These are phyloP conservation scores for Centropyge bicolor DNA, from an alignment of 2,797 vertebrate species.

Conservation along the genomic window DNA sequence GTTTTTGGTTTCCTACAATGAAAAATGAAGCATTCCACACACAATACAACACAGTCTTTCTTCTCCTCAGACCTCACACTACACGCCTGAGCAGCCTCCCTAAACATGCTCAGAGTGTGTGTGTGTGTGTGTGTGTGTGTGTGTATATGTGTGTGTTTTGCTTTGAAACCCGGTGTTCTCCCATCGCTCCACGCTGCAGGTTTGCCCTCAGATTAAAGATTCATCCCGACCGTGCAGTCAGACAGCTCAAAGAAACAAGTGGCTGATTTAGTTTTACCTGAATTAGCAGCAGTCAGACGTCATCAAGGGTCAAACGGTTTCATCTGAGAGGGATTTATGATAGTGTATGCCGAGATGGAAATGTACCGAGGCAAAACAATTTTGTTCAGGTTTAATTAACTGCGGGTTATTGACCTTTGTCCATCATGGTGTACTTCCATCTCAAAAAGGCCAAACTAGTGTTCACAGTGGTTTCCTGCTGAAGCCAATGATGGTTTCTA, in stretches of 20 bases:
- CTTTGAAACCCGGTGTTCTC: slow-evolving; percentile 26
- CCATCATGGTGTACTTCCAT: not conserved
- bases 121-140: slow-evolving; percentile 35
- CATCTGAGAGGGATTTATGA: no score
- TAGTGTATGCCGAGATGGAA: not conserved
- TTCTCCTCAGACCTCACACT: slow-evolving; percentile 53
- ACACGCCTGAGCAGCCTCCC: slow-evolving; percentile 49
- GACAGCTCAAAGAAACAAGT: slow-evolving; percentile 24
- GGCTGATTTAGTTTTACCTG: slow-evolving; percentile 1
- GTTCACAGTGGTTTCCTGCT: not conserved
- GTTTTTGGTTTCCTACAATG: slow-evolving; percentile 35
- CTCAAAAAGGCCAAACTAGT: not conserved
- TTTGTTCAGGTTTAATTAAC: not conserved
- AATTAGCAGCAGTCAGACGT: slow-evolving; percentile 21
- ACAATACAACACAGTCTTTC: slow-evolving; percentile 46
- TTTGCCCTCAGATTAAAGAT: slow-evolving; percentile 55
- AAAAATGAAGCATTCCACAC: slow-evolving; percentile 52
- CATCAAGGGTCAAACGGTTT: not conserved
- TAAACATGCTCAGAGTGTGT: not conserved
- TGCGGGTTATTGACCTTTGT: not conserved
- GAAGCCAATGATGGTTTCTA: no score
- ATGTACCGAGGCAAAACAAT: not conserved
- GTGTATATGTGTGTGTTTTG: slow-evolving; percentile 37
- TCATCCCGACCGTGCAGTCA: not conserved
- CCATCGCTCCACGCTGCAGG: slow-evolving; percentile 20